Evolutionary conservation across 2,113 vertebrate species (phyloP).

Genomic region (Marcusenius ussheri): DNA sequence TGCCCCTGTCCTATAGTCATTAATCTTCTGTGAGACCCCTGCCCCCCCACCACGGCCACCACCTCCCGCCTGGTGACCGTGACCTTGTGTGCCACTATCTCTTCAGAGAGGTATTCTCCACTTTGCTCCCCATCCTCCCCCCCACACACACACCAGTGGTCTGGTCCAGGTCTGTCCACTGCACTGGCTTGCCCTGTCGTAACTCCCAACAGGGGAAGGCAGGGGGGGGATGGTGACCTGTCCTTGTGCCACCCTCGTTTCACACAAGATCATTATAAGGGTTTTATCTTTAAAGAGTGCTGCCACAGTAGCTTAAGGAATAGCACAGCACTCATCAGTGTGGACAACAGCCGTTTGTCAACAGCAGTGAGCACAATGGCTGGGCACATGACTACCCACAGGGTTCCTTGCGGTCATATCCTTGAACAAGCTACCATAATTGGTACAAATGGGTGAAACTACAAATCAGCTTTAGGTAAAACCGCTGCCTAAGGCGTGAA

Average conservation of each 20-base stretch:
- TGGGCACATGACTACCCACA: not conserved
- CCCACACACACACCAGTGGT: not conserved
- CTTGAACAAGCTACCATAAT: not conserved
- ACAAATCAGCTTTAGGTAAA: not conserved
- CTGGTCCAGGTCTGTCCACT: not conserved
- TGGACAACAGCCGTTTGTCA: not conserved
- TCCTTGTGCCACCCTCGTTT: constrained; percentile 21
- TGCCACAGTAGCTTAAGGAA: not conserved
- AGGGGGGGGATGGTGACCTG: not conserved
- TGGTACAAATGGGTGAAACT: not conserved
- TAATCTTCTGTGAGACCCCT: constrained; percentile 56
- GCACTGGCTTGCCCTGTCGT: not conserved
- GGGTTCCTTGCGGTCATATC: too few species aligned
- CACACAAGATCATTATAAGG: not conserved
- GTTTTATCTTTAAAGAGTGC: not conserved
- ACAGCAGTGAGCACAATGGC: not conserved
- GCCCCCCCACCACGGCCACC: not conserved
- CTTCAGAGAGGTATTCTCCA: constrained; percentile 8
- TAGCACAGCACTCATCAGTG: not conserved
- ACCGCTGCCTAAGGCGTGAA: not conserved
- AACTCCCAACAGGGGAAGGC: not conserved
- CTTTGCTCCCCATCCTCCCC: not conserved
- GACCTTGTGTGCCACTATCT: constrained; percentile 56
- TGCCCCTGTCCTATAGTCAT: constrained; percentile 43
- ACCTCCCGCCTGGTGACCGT: constrained; percentile 40